phyloP scores from a whole-genome alignment of 2,113 vertebrate species.

The Uria lomvia region DNA sequence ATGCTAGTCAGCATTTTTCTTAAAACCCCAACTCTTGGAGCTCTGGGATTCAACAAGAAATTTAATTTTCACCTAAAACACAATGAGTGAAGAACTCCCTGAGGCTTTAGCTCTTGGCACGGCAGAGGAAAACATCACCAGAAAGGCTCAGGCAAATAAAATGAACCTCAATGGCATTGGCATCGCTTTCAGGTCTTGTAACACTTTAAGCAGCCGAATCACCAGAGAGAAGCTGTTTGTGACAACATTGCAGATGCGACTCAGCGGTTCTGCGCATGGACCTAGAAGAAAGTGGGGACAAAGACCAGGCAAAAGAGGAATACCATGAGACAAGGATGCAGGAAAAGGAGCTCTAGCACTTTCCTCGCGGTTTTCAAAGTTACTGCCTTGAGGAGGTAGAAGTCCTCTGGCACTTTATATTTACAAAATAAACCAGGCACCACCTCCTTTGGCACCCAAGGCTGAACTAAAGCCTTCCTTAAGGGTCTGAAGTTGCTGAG shows the following conservation, averaged over 20 bases:
- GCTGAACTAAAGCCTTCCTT: neutral
- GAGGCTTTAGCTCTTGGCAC: neutral
- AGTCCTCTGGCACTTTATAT: neutral
- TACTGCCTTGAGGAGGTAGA: neutral
- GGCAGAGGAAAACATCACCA: neutral
- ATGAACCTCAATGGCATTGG: neutral
- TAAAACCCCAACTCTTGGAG: neutral
- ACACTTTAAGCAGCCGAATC: neutral
- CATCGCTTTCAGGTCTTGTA: neutral
- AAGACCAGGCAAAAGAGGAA: neutral
- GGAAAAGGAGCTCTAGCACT: neutral
- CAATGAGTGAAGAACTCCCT: neutral
- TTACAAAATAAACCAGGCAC: neutral
- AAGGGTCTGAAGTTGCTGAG: neutral
- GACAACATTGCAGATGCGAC: neutral
- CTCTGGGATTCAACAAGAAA: neutral
- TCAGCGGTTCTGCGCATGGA: fast-evolving
- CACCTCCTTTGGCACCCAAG: neutral
- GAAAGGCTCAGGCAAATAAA: constrained; percentile 10
- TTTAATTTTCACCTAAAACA: constrained; percentile 15
- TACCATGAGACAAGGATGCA: neutral
- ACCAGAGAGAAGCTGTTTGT: neutral
- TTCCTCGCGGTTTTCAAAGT: neutral
- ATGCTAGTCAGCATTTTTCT: neutral
- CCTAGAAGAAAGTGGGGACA: neutral